Conservation (phyloP, 2,113 vertebrate genomes). For the Ammodytes dubius region DNA sequence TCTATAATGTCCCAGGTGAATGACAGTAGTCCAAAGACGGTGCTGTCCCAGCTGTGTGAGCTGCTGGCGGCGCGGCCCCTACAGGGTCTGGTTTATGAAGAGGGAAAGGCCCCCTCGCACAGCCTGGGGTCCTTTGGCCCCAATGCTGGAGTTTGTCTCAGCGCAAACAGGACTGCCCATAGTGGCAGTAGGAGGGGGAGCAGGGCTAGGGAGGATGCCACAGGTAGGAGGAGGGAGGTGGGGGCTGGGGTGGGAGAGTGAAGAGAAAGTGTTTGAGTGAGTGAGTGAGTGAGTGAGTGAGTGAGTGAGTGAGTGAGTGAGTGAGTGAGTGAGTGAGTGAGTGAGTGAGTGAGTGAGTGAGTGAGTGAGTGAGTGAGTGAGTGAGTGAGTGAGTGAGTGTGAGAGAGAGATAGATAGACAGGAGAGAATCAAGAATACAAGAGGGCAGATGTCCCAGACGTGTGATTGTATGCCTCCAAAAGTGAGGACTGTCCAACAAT, state of each 20-base stretch:
- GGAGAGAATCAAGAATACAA: neutral
- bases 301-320: neutral
- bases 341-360: neutral
- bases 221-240: conserved; percentile 86
- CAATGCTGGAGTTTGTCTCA: conserved; percentile 96
- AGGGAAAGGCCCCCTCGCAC: conserved; percentile 87
- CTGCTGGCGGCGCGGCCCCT: conserved; percentile 93
- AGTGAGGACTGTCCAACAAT: conserved; percentile 12
- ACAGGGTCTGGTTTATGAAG: conserved; percentile 96
- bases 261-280: conserved; percentile 38
- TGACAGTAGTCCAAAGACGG: conserved; percentile 93
- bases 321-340: conserved; percentile 17
- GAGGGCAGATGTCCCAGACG: conserved; percentile 9
- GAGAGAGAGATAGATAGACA: neutral
- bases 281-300: neutral
- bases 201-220: conserved; percentile 94
- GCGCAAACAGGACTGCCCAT: conserved; percentile 96
- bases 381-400: neutral
- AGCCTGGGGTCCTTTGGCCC: conserved; percentile 89
- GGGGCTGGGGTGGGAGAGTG: conserved; percentile 32
- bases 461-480: conserved; percentile 31
- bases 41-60: conserved; percentile 95
- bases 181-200: conserved; percentile 93
- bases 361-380: neutral
- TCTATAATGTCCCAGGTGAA: conserved; percentile 86